Evolutionary conservation across 2,888 invertebrate species (phyloP).

Genomic region (Drosophila yooni): DNA sequence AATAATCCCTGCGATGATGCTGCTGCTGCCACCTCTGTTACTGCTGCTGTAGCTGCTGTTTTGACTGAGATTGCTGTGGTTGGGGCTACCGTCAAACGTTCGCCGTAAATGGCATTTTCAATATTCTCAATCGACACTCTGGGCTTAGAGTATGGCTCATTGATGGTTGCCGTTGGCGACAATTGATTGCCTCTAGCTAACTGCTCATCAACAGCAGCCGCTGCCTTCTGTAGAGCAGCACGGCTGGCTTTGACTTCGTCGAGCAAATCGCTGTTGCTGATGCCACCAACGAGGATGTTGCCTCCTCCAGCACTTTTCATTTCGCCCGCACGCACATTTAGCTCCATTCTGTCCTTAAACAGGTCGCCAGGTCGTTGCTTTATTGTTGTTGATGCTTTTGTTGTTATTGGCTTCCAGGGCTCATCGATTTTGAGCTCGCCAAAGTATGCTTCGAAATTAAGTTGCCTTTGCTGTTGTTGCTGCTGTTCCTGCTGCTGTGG

Average conservation of each 20-base stretch:
- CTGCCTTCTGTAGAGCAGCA: constrained; percentile 68
- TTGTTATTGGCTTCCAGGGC: constrained; percentile 50
- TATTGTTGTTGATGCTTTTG: constrained; percentile 9
- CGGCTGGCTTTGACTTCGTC: constrained; percentile 78
- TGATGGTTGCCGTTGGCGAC: constrained; percentile 56
- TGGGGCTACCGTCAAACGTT: constrained; percentile 71
- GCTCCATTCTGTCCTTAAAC: constrained; percentile 54
- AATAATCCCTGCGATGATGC: constrained; percentile 55
- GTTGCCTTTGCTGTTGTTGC: constrained; percentile 37
- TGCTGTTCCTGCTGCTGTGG: constrained; percentile 46
- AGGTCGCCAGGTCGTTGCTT: constrained; percentile 25
- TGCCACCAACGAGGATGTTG: constrained; percentile 44
- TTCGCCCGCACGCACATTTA: constrained; percentile 50
- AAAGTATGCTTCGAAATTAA: constrained; percentile 67
- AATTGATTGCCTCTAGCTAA: constrained; percentile 78
- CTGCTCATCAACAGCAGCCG: constrained; percentile 81
- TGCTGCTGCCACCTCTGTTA: constrained; percentile 7
- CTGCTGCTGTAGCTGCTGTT: constrained; percentile 12
- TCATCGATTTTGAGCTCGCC: constrained; percentile 77
- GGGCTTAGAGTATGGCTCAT: constrained; percentile 49
- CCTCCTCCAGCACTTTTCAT: constrained; percentile 12
- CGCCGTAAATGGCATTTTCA: constrained; percentile 85
- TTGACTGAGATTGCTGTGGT: constrained; percentile 31
- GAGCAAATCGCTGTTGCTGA: constrained; percentile 68
- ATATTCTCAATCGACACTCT: constrained; percentile 84